These are phyloP conservation scores for Chrosomus eos DNA, from an alignment of 2,797 vertebrate genomes.

Conservation along the genomic window DNA sequence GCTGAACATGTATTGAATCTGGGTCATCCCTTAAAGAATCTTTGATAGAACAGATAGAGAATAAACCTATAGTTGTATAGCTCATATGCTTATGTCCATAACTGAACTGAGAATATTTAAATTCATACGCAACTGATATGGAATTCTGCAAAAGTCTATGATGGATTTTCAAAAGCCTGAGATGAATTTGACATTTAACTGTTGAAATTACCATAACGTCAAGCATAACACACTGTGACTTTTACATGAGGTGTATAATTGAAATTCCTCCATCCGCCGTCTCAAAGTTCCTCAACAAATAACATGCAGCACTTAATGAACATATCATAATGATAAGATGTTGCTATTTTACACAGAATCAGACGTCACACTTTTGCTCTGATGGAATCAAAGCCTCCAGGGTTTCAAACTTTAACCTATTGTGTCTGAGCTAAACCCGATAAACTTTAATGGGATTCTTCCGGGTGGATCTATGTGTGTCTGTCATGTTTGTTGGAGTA, in stretches of 20 bases:
- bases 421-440: not conserved
- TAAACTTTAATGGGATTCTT: constrained; percentile 74
- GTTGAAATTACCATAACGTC: constrained; percentile 61
- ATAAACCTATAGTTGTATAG: not conserved
- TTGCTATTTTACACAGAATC: not conserved
- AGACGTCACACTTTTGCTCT: not conserved
- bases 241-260: not conserved
- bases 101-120: not conserved
- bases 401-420: not conserved
- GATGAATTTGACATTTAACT: constrained; percentile 68
- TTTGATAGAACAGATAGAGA: not conserved
- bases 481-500: constrained; percentile 65
- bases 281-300: not conserved
- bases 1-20: not conserved
- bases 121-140: not conserved
- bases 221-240: constrained; percentile 10
- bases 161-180: constrained; percentile 44
- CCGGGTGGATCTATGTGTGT: constrained; percentile 23
- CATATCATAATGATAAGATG: not conserved
- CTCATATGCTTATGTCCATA: not conserved
- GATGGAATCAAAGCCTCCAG: not conserved
- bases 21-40: not conserved
- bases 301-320: not conserved
- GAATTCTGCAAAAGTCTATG: constrained; percentile 44
- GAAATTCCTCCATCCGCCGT: not conserved